Conservation (phyloP, 2,888 invertebrate genomes). For the Harpalus rufipes region DNA sequence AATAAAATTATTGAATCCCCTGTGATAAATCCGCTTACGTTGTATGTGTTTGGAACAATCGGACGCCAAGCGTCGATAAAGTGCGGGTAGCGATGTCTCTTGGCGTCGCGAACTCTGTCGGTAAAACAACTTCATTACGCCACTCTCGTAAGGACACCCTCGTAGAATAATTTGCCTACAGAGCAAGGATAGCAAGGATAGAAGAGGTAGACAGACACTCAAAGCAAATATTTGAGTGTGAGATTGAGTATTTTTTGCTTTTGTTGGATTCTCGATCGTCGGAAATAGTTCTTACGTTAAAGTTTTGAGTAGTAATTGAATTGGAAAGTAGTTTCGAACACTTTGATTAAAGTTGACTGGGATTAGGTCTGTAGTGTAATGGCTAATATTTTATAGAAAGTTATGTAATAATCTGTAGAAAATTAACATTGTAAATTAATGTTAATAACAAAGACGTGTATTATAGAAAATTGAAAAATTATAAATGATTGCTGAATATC, state of each 20-base stretch:
- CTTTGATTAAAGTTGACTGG: not conserved
- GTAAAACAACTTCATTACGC: constrained; percentile 34
- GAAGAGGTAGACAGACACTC: not conserved
- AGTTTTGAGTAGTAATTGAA: not conserved
- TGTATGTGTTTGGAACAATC: not conserved
- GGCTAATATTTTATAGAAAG: not conserved
- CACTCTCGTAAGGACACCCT: constrained; percentile 10
- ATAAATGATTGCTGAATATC: too few relatives aligned
- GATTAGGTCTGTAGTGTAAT: not conserved
- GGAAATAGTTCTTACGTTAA: not conserved
- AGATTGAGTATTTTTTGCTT: not conserved
- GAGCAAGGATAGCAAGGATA: not conserved
- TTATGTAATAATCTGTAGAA: not conserved
- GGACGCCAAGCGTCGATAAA: not conserved
- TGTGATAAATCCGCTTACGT: not conserved
- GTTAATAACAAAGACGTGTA: too few relatives aligned
- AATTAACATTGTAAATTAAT: too few relatives aligned
- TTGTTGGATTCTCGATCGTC: not conserved
- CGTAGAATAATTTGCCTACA: not conserved
- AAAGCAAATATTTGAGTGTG: not conserved
- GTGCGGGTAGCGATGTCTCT: not conserved
- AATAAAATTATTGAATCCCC: constrained; percentile 14
- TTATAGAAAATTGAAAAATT: too few relatives aligned
- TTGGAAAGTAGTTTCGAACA: not conserved
- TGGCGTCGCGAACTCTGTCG: not conserved